These are phyloP conservation scores for Piscicola geometra DNA, from an alignment of 2,888 invertebrate genomes.

Conservation along the genomic window DNA sequence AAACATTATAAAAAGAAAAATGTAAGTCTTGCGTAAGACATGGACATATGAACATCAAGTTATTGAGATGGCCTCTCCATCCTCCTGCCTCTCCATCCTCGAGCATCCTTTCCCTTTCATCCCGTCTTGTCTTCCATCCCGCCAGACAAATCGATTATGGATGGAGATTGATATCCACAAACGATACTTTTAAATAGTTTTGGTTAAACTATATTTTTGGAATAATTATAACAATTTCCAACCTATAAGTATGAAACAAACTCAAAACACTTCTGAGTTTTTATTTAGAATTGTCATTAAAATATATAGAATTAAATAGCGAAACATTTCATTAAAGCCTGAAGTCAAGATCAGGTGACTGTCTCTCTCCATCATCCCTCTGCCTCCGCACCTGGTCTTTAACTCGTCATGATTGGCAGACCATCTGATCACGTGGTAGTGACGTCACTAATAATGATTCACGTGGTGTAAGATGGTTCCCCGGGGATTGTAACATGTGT, in stretches of 20 bases:
- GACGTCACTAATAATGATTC: slow-evolving; percentile 35
- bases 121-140: background rate
- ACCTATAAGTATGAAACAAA: no score
- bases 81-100: background rate
- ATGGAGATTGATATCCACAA: no score
- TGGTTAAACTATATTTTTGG: no score
- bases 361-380: background rate
- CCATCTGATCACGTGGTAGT: slow-evolving; percentile 27
- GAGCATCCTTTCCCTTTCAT: background rate
- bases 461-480: slow-evolving; percentile 23
- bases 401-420: slow-evolving; percentile 14
- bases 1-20: slow-evolving; percentile 16
- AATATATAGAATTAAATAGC: background rate
- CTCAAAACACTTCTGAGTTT: background rate
- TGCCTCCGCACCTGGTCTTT: background rate
- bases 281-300: background rate
- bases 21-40: slow-evolving; percentile 3
- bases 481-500: slow-evolving; percentile 10
- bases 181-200: no score
- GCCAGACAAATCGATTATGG: no score
- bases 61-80: background rate
- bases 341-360: background rate
- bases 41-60: background rate
- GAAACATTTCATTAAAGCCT: no score
- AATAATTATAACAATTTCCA: no score